Evolutionary conservation across 2,797 vertebrate genomes (phyloP).

Genomic region (Mycteria americana): DNA sequence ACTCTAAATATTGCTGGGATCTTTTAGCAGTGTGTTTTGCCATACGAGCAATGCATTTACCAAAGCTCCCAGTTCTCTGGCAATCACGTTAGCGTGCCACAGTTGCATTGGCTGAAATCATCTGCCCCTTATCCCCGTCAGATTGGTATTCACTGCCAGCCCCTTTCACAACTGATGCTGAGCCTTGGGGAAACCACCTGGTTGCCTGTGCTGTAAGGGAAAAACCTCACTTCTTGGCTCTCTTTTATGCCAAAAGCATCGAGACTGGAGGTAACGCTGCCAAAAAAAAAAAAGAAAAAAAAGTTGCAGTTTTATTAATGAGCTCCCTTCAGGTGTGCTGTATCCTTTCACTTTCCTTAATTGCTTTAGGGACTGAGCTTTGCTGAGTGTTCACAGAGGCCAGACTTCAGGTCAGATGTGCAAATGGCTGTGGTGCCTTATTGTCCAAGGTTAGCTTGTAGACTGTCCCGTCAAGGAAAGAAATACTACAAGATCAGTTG

Average conservation of each 20-base stretch:
- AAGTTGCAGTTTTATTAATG: neutral
- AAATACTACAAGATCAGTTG: neutral
- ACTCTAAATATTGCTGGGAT: neutral
- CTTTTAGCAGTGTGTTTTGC: neutral
- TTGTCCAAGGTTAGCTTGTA: neutral
- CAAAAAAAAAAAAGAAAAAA: neutral
- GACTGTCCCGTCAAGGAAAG: neutral
- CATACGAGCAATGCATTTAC: neutral
- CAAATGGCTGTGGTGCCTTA: neutral
- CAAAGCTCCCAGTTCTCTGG: neutral
- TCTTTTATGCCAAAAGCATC: neutral
- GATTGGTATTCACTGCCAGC: neutral
- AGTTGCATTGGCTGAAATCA: constrained; percentile 3
- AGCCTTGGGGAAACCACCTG: constrained; percentile 5
- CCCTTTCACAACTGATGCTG: neutral
- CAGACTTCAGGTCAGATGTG: neutral
- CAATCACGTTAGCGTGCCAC: neutral
- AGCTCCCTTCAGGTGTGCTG: neutral
- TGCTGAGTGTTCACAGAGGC: neutral
- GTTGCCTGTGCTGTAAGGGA: neutral
- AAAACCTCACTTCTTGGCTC: neutral
- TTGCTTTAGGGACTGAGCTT: neutral
- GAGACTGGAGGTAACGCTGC: neutral
- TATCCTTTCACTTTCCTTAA: neutral
- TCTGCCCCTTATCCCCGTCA: neutral